These are phyloP conservation scores for Atlantisia rogersi DNA, from an alignment of 2,113 vertebrate genomes.

Conservation along the genomic window DNA sequence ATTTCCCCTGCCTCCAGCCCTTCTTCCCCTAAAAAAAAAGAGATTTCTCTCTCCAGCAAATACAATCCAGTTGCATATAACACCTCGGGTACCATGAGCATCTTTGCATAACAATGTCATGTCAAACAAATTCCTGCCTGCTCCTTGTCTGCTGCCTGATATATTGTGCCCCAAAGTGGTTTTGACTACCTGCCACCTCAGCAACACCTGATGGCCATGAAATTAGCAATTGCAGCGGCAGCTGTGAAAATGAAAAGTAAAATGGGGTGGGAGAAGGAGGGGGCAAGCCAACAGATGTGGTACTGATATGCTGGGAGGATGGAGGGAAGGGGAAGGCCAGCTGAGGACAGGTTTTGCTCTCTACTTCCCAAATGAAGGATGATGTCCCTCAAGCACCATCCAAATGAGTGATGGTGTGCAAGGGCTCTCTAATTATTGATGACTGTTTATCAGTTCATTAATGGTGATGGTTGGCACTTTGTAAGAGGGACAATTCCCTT, in stretches of 20 bases:
- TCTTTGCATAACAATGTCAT: conserved; percentile 45
- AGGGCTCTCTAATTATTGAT: conserved; percentile 42
- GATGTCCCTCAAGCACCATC: background rate
- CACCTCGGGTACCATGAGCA: background rate
- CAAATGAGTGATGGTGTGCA: conserved; percentile 2
- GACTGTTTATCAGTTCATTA: conserved; percentile 55
- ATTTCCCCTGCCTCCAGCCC: conserved; percentile 33
- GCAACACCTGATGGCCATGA: conserved; percentile 30
- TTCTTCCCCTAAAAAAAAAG: background rate
- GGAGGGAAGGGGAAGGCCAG: background rate
- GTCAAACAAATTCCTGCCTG: conserved; percentile 57
- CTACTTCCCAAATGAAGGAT: background rate
- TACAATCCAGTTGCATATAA: background rate
- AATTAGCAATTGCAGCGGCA: conserved; percentile 62
- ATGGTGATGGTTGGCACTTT: background rate
- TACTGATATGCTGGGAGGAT: background rate
- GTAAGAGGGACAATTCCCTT: background rate
- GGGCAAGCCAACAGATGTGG: background rate
- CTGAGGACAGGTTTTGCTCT: conserved; percentile 7
- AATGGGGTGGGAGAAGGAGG: background rate
- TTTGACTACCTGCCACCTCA: conserved; percentile 57
- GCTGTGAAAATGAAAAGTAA: conserved; percentile 54
- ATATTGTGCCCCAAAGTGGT: conserved; percentile 47
- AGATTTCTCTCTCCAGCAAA: conserved; percentile 42
- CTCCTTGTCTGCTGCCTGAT: conserved; percentile 42